phyloP scores from a whole-genome alignment of 1,140 invertebrate species.

The Lucilia sericata region DNA sequence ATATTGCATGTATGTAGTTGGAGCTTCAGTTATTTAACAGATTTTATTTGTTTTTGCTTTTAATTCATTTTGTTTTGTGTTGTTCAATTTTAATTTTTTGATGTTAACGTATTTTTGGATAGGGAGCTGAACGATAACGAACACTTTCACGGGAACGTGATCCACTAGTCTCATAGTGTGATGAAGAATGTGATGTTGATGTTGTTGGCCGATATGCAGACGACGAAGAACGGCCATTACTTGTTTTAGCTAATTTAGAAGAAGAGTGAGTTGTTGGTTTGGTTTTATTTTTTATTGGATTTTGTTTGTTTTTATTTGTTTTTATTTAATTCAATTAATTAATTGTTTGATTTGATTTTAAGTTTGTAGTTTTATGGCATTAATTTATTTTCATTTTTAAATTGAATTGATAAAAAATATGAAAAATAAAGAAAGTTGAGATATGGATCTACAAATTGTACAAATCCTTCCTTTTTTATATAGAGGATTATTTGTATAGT shows the following conservation, averaged over 20 bases:
- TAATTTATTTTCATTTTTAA: neutral
- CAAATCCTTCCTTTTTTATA: too few relatives aligned
- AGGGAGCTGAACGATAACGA: constrained; percentile 66
- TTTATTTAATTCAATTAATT: constrained; percentile 14
- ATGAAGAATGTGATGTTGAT: constrained; percentile 66
- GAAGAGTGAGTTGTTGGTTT: constrained; percentile 40
- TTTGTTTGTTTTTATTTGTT: constrained; percentile 40
- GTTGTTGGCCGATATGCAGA: constrained; percentile 64
- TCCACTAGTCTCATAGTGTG: constrained; percentile 65
- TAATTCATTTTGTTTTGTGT: constrained; percentile 33
- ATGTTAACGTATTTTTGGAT: constrained; percentile 65
- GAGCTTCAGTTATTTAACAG: constrained; percentile 2
- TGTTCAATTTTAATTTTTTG: constrained; percentile 4
- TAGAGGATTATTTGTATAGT: too few relatives aligned
- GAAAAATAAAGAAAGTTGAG: too few relatives aligned
- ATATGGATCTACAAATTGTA: too few relatives aligned
- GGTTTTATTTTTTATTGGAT: constrained; percentile 41
- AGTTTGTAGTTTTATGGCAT: neutral
- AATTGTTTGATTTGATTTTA: neutral
- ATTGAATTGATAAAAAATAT: constrained; percentile 12
- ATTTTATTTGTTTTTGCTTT: constrained; percentile 34
- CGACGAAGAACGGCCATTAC: constrained; percentile 67
- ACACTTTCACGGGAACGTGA: constrained; percentile 67
- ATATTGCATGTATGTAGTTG: neutral
- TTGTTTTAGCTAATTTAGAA: constrained; percentile 67